These are phyloP conservation scores for Colostygia pectinataria DNA, from an alignment of 2,888 invertebrate species.

Conservation along the genomic window DNA sequence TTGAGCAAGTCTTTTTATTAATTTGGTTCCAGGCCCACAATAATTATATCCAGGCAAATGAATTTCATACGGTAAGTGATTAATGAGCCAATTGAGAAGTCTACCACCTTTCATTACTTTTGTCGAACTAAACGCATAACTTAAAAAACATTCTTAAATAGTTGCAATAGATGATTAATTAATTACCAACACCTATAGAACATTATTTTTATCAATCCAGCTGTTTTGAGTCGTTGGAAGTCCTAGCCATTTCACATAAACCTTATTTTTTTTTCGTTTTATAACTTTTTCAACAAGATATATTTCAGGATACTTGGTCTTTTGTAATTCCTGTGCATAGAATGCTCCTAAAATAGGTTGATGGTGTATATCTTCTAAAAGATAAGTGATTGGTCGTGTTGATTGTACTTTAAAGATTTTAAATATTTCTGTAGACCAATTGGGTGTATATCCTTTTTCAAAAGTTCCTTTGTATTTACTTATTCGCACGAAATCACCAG, in stretches of 20 bases:
- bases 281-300: conserved; percentile 2
- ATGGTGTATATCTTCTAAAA: conserved; percentile 1
- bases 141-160: not conserved
- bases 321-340: not conserved
- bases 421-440: conserved; percentile 32
- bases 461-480: conserved; percentile 1
- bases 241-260: conserved; percentile 13
- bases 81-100: not conserved
- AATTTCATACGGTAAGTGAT: conserved; percentile 17
- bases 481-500: conserved; percentile 6
- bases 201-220: conserved; percentile 7
- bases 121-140: not conserved
- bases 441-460: conserved; percentile 35
- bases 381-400: conserved; percentile 5
- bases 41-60: too few relatives aligned
- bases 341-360: conserved; percentile 11
- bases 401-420: conserved; percentile 4
- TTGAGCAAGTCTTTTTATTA: conserved; percentile 42
- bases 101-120: not conserved
- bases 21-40: too few relatives aligned
- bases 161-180: too few relatives aligned
- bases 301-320: not conserved
- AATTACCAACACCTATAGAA: too few relatives aligned
- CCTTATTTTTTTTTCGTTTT: not conserved
- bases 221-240: conserved; percentile 1